Evolutionary conservation across 2,888 invertebrate species (phyloP).

Genomic region (Stegophylla sp.): DNA sequence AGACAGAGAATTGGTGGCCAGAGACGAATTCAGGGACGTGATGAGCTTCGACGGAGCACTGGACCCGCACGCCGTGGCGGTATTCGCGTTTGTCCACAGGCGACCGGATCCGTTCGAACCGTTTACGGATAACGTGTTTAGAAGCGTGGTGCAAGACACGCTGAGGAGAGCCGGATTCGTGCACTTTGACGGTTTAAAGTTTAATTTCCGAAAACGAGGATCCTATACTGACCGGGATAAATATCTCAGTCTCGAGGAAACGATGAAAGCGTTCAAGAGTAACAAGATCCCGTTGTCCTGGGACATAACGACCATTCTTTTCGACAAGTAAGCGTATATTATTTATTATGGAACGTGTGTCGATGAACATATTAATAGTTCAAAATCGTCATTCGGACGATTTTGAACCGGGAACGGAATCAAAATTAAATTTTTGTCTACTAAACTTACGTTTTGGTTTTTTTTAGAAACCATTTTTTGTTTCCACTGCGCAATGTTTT

Average conservation of each 20-base stretch:
- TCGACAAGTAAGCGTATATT: conserved; percentile 20
- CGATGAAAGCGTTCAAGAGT: conserved; percentile 27
- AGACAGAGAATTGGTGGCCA: conserved; percentile 1
- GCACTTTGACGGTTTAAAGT: conserved; percentile 40
- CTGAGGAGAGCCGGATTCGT: conserved; percentile 13
- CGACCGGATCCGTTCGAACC: conserved; percentile 34
- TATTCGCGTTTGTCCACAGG: neutral
- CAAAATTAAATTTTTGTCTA: too few relatives aligned
- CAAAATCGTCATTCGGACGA: too few relatives aligned
- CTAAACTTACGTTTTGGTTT: too few relatives aligned
- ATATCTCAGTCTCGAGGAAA: neutral
- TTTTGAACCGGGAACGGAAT: too few relatives aligned
- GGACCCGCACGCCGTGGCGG: conserved; percentile 1
- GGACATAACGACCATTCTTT: neutral
- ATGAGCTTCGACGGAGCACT: neutral
- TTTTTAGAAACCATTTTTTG: too few relatives aligned
- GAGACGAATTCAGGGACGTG: conserved; percentile 5
- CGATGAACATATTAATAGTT: neutral
- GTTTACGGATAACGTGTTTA: neutral
- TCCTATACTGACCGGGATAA: neutral
- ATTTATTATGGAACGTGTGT: too few relatives aligned
- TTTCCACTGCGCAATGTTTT: too few relatives aligned
- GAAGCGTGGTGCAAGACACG: conserved; percentile 12
- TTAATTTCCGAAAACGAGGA: neutral
- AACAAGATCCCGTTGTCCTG: conserved; percentile 11